phyloP scores from a whole-genome alignment of 2,113 vertebrate genomes.

The Tetrax tetrax region DNA sequence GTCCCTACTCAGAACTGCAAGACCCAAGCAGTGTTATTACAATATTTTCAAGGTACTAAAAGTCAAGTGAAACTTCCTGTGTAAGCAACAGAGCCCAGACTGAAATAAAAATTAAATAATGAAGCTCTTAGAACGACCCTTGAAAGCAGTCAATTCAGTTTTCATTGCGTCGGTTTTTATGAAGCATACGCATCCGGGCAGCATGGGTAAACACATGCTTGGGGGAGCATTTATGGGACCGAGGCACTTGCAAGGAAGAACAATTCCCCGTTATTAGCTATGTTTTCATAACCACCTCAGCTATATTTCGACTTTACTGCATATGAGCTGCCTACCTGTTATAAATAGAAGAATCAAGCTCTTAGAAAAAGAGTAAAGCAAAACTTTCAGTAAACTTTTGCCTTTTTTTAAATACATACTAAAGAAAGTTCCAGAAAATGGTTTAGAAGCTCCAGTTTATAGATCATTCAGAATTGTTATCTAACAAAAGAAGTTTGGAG shows the following conservation, averaged over 20 bases:
- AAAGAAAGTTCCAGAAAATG: background rate
- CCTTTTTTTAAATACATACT: background rate
- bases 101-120: constrained; percentile 58
- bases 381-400: background rate
- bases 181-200: background rate
- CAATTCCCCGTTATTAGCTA: background rate
- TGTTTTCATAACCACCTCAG: constrained; percentile 42
- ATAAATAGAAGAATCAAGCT: background rate
- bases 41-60: constrained; percentile 48
- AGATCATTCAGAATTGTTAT: background rate
- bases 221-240: background rate
- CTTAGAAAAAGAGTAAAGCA: background rate
- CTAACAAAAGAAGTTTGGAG: background rate
- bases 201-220: background rate
- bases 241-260: constrained; percentile 18
- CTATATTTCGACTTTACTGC: constrained; percentile 10
- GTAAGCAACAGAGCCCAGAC: constrained; percentile 42
- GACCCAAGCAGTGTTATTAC: background rate
- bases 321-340: background rate
- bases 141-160: constrained; percentile 64
- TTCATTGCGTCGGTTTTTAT: constrained; percentile 50
- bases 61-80: constrained; percentile 53
- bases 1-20: constrained; percentile 16
- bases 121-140: background rate
- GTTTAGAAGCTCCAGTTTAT: background rate